These are phyloP conservation scores for Dasysyrphus tricinctus DNA, from an alignment of 2,888 invertebrate genomes.

Conservation along the genomic window DNA sequence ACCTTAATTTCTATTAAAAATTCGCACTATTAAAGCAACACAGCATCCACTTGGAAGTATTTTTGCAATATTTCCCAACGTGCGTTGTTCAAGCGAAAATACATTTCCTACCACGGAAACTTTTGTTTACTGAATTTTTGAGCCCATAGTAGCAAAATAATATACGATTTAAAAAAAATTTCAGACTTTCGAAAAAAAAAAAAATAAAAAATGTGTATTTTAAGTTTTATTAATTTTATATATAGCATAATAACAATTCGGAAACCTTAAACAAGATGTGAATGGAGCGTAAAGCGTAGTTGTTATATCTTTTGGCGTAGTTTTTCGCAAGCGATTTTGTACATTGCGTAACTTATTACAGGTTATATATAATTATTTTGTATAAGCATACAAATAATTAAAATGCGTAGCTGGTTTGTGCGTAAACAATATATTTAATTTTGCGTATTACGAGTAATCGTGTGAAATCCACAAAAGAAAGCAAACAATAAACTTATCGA, in stretches of 20 bases:
- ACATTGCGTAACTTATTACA: constrained; percentile 50
- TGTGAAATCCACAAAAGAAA: constrained; percentile 32
- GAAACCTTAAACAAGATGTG: constrained; percentile 49
- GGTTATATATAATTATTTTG: constrained; percentile 49
- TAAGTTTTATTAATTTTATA: background rate
- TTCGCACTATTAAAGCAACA: too few relatives aligned
- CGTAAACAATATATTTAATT: constrained; percentile 43
- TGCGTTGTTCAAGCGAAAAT: too few relatives aligned
- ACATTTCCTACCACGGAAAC: too few relatives aligned
- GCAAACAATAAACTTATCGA: constrained; percentile 40
- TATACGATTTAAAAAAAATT: too few relatives aligned
- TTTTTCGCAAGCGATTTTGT: constrained; percentile 34
- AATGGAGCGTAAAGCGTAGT: constrained; percentile 68
- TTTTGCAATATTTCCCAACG: too few relatives aligned
- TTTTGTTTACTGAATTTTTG: too few relatives aligned
- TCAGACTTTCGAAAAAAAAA: background rate
- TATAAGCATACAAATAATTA: constrained; percentile 72
- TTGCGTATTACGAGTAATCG: constrained; percentile 51
- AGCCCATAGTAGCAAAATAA: too few relatives aligned
- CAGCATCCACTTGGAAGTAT: too few relatives aligned
- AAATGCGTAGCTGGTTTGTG: constrained; percentile 57
- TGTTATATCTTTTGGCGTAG: constrained; percentile 55
- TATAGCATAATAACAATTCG: background rate
- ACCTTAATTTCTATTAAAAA: too few relatives aligned
- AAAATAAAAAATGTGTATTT: background rate